Base-by-base conservation (phyloP, 2,113 vertebrate species). In the Halcyon senegalensis region DNA sequence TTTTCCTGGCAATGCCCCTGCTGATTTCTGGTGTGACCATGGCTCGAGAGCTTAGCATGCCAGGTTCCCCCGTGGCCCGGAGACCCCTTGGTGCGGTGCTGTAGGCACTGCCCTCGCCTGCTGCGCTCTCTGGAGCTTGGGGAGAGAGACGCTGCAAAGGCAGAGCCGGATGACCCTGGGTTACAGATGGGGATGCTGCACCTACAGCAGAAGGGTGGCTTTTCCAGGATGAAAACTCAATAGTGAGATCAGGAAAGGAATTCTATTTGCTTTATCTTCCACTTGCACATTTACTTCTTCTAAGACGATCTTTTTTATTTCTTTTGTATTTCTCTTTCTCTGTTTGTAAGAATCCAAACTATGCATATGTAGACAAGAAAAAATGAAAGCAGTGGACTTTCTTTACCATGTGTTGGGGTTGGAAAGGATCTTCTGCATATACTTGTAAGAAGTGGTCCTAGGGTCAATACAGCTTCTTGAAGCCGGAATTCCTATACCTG, bases 31-130 rank as follows among this genome's bases (percentile, higher is more conserved):
- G 41, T 1, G 10, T 53, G 82, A 13, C 78, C 1, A 1, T 39
- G 66, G 23, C 44, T 37, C 1, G 2, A 13, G 73, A 84, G 56
- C 51, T 28, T 20, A 1, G 48, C 28, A 69, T 60, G 58, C 35
- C 15, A 5, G 25, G 23, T 73, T 33, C 23, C 59, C 74, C 13
- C 1, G 55, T 33, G 55, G 27, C 39, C 33, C 48, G 60, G 39
- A 15, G 30, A 62, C 17, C 20, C 19, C 67, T 39, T 39, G 69
- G 21, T 1, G 2, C 14, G 17, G 30, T 53, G 80, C 58, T 66
- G 41, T 8, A 28, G 46, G 59, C 11, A 2, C 33, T 43, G 2
- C 58, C 41, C 58, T 74, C 62, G 13, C 0, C 0, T 19, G 58
- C 24, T 7, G 15, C 4, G 2, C 73, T 72, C 59, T 30, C 10